Conservation (phyloP, 92 coral and sea anemone genomes). For the Actinernus sp. region DNA sequence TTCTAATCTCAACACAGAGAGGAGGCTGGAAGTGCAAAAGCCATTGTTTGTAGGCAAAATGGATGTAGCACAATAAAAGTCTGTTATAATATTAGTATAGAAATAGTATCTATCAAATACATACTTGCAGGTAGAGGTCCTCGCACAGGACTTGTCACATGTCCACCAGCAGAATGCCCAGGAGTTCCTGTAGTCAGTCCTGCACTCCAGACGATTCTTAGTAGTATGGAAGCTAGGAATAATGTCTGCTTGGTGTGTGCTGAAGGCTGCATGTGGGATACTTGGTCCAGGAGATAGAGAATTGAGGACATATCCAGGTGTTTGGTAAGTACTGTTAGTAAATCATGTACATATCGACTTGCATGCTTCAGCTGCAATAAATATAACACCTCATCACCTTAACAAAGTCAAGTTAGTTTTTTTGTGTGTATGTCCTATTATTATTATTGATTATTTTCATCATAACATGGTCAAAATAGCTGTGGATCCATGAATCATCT, state of each 20-base stretch:
- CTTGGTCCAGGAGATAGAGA: conserved; percentile 86
- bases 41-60: too few relatives aligned
- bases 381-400: too few relatives aligned
- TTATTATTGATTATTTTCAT: not conserved
- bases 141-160: conserved; percentile 78
- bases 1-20: too few relatives aligned
- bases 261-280: conserved; percentile 82
- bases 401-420: too few relatives aligned
- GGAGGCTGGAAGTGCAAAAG: too few relatives aligned
- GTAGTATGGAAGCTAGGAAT: conserved; percentile 86
- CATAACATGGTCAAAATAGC: too few relatives aligned
- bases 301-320: conserved; percentile 92
- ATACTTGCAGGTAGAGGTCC: conserved; percentile 75
- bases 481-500: not conserved
- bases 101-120: not conserved
- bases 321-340: conserved; percentile 93
- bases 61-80: too few relatives aligned
- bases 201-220: conserved; percentile 94
- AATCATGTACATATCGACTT: conserved; percentile 97
- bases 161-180: conserved; percentile 39
- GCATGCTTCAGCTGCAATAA: conserved; percentile 92
- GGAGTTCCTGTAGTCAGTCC: conserved; percentile 75
- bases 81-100: too few relatives aligned
- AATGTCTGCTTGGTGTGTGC: conserved; percentile 96
- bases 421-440: not conserved